Base-by-base conservation (phyloP, 2,888 invertebrate genomes). In the Xestobium rufovillosum region DNA sequence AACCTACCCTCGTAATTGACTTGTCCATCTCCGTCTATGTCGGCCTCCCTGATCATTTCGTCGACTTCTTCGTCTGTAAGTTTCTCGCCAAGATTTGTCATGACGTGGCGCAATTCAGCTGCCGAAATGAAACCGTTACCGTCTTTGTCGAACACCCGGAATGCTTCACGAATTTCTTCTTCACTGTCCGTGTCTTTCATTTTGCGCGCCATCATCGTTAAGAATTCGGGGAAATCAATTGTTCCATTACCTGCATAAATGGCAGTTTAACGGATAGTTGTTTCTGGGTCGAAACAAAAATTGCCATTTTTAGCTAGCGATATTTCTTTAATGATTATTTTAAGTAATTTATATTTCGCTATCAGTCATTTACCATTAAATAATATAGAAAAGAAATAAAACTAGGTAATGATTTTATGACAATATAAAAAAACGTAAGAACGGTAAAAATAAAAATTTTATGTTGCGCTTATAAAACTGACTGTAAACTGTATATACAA, bases 141-240 rank as follows among this genome's bases (percentile, higher is more conserved):
- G 74, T 97, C 96, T 75, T 96, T 95, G 76, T 97, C 96, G 73
- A 97, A 96, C 58, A 92, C 95, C 73, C 95, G 83, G 84, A 96
- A 90, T 56, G 96, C 96, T 71, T 97, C 96, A 69, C 95, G 84
- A 70, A 97, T 95, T 73, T 97, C 96, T 71, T 96, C 95, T 78
- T 95, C 95, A 68, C 92, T 89, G 74, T 98, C 97, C 52, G 96
- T 96, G 75, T 97, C 96, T 72, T 97, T 96, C 94, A 97, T 96
- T 80, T 97, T 98, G 65, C 96, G 83, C 62, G 97, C 97, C 97
- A 98, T 98, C 96, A 98, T 97, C 67, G 96, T 96, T 62, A 98
- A 80, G 78, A 98, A 98, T 75, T 98, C 97, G 58, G 96, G 96
- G 73, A 98, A 98, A 76, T 98, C 97, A 72, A 98, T 97, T 68